Conservation (phyloP, 2,113 vertebrate species). For the Brevimyrus niger region DNA sequence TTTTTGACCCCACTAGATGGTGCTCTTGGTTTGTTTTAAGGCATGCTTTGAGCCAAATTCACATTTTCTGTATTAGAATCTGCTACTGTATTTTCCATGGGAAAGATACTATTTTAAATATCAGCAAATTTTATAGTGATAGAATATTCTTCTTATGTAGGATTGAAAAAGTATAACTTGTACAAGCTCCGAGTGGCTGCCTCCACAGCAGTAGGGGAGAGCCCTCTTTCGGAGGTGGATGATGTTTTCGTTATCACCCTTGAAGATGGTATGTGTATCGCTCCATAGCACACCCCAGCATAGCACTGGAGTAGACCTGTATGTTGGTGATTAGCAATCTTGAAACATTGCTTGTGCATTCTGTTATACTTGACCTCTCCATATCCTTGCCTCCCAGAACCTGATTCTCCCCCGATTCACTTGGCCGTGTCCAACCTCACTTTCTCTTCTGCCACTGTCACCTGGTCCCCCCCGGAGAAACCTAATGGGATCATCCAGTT, state of each 20-base stretch:
- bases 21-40: too few relatives aligned
- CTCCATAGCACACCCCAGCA: too few relatives aligned
- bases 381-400: conserved; percentile 59
- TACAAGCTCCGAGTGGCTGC: conserved; percentile 86
- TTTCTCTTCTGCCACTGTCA: conserved; percentile 65
- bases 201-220: conserved; percentile 80
- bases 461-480: conserved; percentile 77
- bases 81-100: not conserved
- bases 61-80: not conserved
- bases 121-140: not conserved
- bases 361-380: not conserved
- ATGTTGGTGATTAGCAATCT: not conserved
- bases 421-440: conserved; percentile 65
- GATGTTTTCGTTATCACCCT: conserved; percentile 76
- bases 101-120: not conserved
- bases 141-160: conserved; percentile 44
- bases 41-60: not conserved
- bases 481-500: conserved; percentile 78
- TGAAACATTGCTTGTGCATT: not conserved
- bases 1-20: too few relatives aligned
- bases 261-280: conserved; percentile 77
- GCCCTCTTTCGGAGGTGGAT: conserved; percentile 77
- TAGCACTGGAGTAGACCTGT: not conserved
- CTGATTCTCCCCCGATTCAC: conserved; percentile 75
- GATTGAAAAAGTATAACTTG: conserved; percentile 75